Percentiles rank a stretch among this genome's conserved stretches.
These are phyloP conservation scores for Cactoblastis cactorum DNA, from an alignment of 2,888 invertebrate species.

Conservation along the genomic window DNA sequence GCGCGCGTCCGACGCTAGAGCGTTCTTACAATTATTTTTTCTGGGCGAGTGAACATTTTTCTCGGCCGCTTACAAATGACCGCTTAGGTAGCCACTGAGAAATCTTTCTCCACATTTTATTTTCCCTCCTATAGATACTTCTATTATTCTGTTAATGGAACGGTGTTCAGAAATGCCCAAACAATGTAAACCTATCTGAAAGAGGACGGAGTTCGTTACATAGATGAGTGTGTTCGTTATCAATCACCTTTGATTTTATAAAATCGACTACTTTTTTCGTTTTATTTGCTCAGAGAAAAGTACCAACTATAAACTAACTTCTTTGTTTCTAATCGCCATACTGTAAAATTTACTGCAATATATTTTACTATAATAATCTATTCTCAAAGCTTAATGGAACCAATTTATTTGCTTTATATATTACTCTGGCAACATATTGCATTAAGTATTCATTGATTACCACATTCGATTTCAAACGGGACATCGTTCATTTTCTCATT, in stretches of 20 bases:
- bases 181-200: conserved; percentile 54
- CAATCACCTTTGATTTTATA: not conserved
- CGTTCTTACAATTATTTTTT: conserved; percentile 62
- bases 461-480: not conserved
- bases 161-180: conserved; percentile 55
- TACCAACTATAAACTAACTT: no score
- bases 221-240: conserved; percentile 20
- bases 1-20: conserved; percentile 20
- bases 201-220: conserved; percentile 36
- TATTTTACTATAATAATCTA: no score
- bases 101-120: conserved; percentile 67
- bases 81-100: conserved; percentile 62
- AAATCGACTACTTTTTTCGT: no score
- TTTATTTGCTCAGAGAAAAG: no score
- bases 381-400: not conserved
- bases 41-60: conserved; percentile 68
- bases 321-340: no score
- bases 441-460: conserved; percentile 4
- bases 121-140: conserved; percentile 59
- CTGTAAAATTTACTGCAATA: no score
- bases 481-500: conserved; percentile 9
- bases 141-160: conserved; percentile 72
- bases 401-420: not conserved
- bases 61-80: conserved; percentile 72
- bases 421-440: conserved; percentile 6